These are phyloP conservation scores for Mionectes macconnelli DNA, from an alignment of 2,113 vertebrate genomes.

Conservation along the genomic window DNA sequence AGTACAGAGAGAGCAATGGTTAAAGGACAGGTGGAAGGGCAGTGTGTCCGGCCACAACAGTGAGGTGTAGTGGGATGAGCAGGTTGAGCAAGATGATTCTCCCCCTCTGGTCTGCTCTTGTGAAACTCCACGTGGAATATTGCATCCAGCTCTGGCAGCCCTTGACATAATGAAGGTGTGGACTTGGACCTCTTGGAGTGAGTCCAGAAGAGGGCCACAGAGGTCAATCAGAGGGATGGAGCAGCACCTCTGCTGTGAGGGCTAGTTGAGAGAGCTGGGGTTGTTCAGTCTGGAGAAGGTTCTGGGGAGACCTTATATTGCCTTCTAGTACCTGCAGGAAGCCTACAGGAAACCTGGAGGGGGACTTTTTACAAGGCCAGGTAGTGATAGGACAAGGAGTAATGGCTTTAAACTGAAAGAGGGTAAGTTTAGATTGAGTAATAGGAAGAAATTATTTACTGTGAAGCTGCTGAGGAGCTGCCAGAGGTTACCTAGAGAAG, in stretches of 20 bases:
- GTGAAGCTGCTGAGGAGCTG: not conserved
- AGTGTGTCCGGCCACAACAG: not conserved
- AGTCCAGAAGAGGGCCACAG: not conserved
- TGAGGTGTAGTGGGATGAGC: not conserved
- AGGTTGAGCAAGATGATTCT: not conserved
- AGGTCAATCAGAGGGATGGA: not conserved
- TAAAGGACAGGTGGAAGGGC: not conserved
- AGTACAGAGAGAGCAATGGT: not conserved
- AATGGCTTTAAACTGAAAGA: not conserved
- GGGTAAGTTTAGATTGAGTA: not conserved
- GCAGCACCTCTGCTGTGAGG: not conserved
- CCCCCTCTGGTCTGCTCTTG: not conserved
- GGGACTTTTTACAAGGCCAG: not conserved
- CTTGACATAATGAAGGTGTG: not conserved
- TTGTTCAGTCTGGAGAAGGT: not conserved
- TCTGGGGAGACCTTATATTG: not conserved
- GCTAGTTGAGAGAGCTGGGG: not conserved
- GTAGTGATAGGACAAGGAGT: not conserved
- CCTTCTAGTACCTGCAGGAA: not conserved
- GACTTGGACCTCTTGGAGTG: not conserved
- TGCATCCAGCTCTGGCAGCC: not conserved
- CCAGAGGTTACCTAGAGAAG: not conserved
- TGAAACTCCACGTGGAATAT: too few relatives aligned
- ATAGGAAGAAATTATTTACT: not conserved
- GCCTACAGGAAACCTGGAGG: not conserved